These are phyloP conservation scores for Amphiduros pacificus DNA, from an alignment of 2,888 invertebrate genomes.

Conservation along the genomic window DNA sequence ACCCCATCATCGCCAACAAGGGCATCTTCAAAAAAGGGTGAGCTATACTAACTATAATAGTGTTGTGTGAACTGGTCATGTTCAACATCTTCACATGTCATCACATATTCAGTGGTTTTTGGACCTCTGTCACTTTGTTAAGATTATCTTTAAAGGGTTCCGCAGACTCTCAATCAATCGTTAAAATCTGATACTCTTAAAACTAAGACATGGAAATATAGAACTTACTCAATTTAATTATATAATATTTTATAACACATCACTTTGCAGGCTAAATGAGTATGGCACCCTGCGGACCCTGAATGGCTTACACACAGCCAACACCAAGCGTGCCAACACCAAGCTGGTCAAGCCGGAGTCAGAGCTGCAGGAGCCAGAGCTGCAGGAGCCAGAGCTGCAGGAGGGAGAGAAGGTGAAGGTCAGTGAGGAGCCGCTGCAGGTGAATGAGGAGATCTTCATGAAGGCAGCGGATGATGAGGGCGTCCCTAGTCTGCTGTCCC, in stretches of 20 bases:
- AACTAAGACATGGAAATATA: too few relatives aligned
- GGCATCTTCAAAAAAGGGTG: conserved; percentile 18
- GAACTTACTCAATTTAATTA: too few relatives aligned
- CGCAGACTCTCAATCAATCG: too few relatives aligned
- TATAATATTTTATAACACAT: too few relatives aligned
- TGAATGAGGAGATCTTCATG: conserved; percentile 18
- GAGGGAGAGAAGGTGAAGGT: neutral
- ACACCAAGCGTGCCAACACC: neutral
- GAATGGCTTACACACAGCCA: conserved; percentile 14
- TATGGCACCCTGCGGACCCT: conserved; percentile 24
- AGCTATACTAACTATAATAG: neutral
- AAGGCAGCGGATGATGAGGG: neutral
- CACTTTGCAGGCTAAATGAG: conserved; percentile 22
- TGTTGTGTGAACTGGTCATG: neutral
- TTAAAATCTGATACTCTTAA: too few relatives aligned
- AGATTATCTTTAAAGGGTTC: too few relatives aligned
- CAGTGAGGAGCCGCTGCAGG: conserved; percentile 1
- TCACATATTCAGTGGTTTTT: too few relatives aligned
- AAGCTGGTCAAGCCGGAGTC: neutral
- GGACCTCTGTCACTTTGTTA: too few relatives aligned
- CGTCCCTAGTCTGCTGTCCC: conserved; percentile 1
- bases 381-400: neutral
- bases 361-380: neutral
- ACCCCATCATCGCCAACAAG: conserved; percentile 41
- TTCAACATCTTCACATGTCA: too few relatives aligned